Evolutionary conservation across 2,113 vertebrate species (phyloP).

Genomic region (Xenotilapia caudafasciata): DNA sequence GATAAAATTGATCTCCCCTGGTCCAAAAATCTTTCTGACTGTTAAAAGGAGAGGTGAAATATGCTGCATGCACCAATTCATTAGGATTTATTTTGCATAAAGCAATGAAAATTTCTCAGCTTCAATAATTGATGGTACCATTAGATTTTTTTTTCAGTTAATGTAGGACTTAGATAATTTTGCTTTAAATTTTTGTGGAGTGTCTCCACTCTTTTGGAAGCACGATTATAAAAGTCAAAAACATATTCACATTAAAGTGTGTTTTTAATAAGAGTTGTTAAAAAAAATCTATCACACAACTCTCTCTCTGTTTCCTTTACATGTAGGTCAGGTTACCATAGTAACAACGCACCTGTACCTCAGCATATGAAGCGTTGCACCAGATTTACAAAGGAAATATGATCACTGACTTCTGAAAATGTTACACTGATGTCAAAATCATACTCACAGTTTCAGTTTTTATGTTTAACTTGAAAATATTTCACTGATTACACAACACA

Average conservation of each 20-base stretch:
- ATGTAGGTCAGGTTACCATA: neutral
- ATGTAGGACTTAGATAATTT: neutral
- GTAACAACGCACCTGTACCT: neutral
- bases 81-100: neutral
- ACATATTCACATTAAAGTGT: neutral
- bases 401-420: neutral
- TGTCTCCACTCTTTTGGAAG: neutral
- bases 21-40: neutral
- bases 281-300: neutral
- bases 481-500: neutral
- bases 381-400: neutral
- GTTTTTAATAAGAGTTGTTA: neutral
- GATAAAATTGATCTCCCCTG: neutral
- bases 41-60: neutral
- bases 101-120: neutral
- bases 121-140: neutral
- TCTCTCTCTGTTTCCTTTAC: neutral
- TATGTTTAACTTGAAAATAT: neutral
- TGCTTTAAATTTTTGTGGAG: neutral
- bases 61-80: neutral
- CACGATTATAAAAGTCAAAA: neutral
- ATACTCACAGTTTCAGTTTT: neutral
- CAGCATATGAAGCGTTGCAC: neutral
- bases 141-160: neutral
- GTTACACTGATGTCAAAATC: neutral